Conservation (phyloP, 2,113 vertebrate genomes). For the Channa maculata region DNA sequence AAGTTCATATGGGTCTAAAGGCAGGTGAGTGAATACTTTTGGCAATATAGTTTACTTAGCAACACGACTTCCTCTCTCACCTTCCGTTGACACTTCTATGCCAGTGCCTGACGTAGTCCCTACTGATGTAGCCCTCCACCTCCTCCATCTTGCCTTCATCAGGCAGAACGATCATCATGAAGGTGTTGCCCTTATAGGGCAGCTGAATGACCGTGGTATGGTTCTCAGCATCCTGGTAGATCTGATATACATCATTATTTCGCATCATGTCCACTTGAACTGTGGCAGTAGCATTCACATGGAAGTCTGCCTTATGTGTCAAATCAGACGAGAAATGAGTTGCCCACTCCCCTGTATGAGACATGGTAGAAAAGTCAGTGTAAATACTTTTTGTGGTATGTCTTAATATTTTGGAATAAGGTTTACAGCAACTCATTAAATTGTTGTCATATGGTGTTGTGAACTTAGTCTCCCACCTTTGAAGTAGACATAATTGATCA, state of each 20-base stretch:
- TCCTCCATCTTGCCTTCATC: conserved; percentile 83
- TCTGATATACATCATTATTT: conserved; percentile 1
- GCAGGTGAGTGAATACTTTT: no score
- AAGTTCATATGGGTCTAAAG: no score
- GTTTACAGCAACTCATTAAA: no score
- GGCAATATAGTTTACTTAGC: no score
- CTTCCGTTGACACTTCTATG: conserved; percentile 67
- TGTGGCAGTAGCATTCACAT: conserved; percentile 68
- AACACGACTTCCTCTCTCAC: conserved; percentile 53
- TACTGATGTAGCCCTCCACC: conserved; percentile 82
- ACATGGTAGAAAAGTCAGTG: neutral
- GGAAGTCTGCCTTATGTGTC: conserved; percentile 78
- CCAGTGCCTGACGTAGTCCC: conserved; percentile 71
- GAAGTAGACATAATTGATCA: conserved; percentile 84
- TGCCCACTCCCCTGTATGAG: conserved; percentile 82
- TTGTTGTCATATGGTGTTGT: neutral
- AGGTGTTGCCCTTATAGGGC: conserved; percentile 88
- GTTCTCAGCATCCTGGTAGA: conserved; percentile 65
- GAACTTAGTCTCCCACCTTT: conserved; percentile 73
- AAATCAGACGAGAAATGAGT: fast-evolving
- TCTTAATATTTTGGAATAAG: no score
- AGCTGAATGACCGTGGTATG: conserved; percentile 69
- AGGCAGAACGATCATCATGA: conserved; percentile 90
- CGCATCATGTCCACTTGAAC: conserved; percentile 89
- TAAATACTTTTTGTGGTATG: no score